Base-by-base conservation (phyloP, 2,113 vertebrate genomes). In the Bostrychus sinensis region DNA sequence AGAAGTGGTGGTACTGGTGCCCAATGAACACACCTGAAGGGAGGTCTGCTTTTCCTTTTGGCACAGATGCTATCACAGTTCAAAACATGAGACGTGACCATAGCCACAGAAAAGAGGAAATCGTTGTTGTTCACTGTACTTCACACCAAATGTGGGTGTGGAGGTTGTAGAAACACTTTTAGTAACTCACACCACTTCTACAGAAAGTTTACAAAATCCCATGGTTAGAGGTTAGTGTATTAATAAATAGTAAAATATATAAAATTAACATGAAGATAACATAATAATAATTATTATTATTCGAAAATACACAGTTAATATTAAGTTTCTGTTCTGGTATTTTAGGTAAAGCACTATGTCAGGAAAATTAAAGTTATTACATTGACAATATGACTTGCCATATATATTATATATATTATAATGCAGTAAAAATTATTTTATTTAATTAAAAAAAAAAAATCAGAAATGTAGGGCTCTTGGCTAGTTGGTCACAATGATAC, bases 1-100 rank as follows among this genome's bases (percentile, higher is more conserved):
- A 91, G 91, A 92, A 91, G 87, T 78, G 32, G 70, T 32, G 30
- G 30, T 32, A 8, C 48, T 59, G 10, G 17, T 65, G 62, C 56
- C 45, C 25, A 17, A 26, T 36, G 46, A 72, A 73, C 23, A 80
- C 83, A 88, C 77, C 77, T 88, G 86, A 57, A n/a, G 46, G 61
- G 60, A 9, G n/a, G 25, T 20, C 58, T 12, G 14, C n/a, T 36
- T 1, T 14, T 50, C 41, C 62, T 28, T 25, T 1, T 36, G 10
- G 25, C 46, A 23, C 37, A 75, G 57, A 59, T 1, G n/a, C 46
- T 51, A 26, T 20, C 11, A 17, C 0, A 5, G 39, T 75, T 65
- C 28, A 64, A 62, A 78, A 67, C 54, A 73, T 54, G 67, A 61
- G 8, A 20, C 45, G 38, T n/a, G 61, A 63, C 23, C 58, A 38